Evolutionary conservation across 2,113 vertebrate genomes (phyloP).

Genomic region (Psittacula cyanocephala): DNA sequence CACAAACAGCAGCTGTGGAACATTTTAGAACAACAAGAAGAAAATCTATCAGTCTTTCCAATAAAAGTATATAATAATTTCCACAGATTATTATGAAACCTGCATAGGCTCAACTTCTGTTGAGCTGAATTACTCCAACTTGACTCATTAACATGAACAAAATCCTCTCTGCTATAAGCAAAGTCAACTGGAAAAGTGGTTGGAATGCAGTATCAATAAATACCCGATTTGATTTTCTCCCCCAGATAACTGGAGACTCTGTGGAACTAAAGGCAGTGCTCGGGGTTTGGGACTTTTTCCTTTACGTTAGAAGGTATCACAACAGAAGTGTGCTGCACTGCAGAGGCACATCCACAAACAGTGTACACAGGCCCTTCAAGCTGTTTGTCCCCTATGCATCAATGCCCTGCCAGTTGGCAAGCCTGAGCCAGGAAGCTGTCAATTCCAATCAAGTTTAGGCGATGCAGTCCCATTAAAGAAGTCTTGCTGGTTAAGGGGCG

Average conservation of each 20-base stretch:
- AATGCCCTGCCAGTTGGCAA: conserved; percentile 92
- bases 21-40: background rate
- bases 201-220: background rate
- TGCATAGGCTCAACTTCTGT: background rate
- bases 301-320: conserved; percentile 3
- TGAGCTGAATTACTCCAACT: background rate
- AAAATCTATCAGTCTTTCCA: background rate
- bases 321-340: conserved; percentile 47
- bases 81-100: background rate
- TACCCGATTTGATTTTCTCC: background rate
- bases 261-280: background rate
- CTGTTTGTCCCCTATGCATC: conserved; percentile 80
- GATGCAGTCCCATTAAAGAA: conserved; percentile 86
- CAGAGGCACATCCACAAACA: conserved; percentile 74
- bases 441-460: conserved; percentile 91
- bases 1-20: background rate
- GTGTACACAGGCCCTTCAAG: conserved; percentile 69
- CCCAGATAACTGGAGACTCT: background rate
- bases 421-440: conserved; percentile 95
- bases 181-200: background rate
- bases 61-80: background rate
- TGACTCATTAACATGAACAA: background rate
- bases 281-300: background rate
- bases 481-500: conserved; percentile 87
- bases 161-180: background rate